Evolutionary conservation across 2,113 vertebrate species (phyloP), one percentile per base, ranked within the genome.

Genomic region (Scomber scombrus): DNA sequence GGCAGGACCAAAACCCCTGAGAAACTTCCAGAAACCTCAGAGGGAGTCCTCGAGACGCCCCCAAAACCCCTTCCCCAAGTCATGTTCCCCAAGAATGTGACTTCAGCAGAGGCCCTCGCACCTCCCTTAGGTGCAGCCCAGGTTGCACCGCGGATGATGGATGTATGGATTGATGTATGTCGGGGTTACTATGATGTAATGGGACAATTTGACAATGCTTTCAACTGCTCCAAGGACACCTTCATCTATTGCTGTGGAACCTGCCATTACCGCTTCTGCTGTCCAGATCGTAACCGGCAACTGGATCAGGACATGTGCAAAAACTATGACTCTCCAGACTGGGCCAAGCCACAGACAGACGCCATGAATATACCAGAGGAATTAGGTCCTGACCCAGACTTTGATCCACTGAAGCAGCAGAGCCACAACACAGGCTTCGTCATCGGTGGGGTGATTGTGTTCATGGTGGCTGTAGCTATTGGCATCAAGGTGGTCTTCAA

Each of bases 261-360:
- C 1, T 98, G 97, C 86, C 96, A 97, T 80, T 98, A 97, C 74
- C 97, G 97, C 62, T 98, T 98, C 94, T 98, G 97, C 95, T 98
- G 97, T 69, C 96, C 96, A 11, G 96, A 97, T 14, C 94, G 93
- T 11, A 90, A 82, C 65, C 95, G 94, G 71, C 95, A 96, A 29
- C 94, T 98, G 85, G 95, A 96, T 19, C 97, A 98, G 92, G 94
- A 95, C 15, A 89, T 43, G 84, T 98, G 97, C 85, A 95, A 91
- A 64, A 97, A 98, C 93, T 97, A 96, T 51, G 81, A 95, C 89
- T 96, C 95, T 9, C 97, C 97, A 2, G 94, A 95, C 82, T 98
- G 97, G 97, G 96, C 96, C 89, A 96, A 96, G 75, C 96, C 96
- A 16, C 94, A 95, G 8, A 94, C 95, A 14, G 95, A 95, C 3